phyloP scores from a whole-genome alignment of 2,888 invertebrate genomes.

The Cylloceria caligata region DNA sequence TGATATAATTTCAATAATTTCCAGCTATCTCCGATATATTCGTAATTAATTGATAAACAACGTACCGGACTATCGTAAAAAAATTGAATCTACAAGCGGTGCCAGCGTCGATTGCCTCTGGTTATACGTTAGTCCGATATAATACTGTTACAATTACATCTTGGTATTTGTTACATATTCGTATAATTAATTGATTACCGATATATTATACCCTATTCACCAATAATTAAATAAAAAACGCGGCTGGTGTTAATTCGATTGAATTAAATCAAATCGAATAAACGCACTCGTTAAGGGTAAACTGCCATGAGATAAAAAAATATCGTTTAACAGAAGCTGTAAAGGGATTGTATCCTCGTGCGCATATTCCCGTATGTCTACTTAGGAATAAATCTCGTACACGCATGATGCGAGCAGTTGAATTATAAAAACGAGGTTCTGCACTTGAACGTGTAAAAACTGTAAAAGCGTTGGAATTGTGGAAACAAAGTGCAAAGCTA shows the following conservation, averaged over 20 bases:
- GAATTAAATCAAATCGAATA: not conserved
- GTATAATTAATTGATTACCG: not conserved
- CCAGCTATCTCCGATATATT: not conserved
- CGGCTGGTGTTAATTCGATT: not conserved
- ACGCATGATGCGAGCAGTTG: not conserved
- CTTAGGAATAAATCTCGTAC: not conserved
- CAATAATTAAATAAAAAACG: conserved; percentile 12
- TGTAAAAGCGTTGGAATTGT: not conserved
- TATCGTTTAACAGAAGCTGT: not conserved
- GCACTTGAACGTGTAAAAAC: not conserved
- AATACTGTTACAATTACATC: not conserved
- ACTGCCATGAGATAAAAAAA: not conserved
- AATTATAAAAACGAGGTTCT: not conserved
- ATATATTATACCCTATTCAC: not conserved
- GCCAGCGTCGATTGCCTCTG: too few relatives aligned
- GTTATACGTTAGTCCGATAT: not conserved
- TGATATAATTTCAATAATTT: not conserved
- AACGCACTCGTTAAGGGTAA: not conserved
- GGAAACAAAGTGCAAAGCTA: not conserved
- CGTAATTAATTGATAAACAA: too few relatives aligned
- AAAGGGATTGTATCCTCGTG: not conserved
- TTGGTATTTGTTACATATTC: not conserved
- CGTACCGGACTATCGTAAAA: too few relatives aligned
- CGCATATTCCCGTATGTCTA: not conserved
- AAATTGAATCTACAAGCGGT: too few relatives aligned